Conservation (phyloP, 2,797 vertebrate species). For the Aratinga solstitialis region DNA sequence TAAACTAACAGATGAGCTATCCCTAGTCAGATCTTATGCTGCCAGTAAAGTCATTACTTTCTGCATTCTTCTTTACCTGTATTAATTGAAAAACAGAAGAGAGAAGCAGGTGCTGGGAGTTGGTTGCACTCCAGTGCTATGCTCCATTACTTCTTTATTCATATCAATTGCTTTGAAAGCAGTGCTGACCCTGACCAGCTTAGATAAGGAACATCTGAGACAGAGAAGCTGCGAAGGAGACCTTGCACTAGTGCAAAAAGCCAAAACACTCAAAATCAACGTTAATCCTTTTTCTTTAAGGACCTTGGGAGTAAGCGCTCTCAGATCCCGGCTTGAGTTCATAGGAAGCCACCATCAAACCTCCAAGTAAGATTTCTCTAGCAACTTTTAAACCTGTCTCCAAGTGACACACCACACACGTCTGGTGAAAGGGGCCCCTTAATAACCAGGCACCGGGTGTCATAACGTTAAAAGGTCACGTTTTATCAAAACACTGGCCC, state of each 20-base stretch:
- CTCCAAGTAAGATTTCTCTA: slow-evolving; percentile 46
- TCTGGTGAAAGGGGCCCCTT: slow-evolving; percentile 3
- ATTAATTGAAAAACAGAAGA: neutral
- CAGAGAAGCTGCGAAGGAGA: slow-evolving; percentile 32
- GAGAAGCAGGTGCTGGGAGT: neutral
- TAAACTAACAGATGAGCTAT: neutral
- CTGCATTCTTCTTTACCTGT: neutral
- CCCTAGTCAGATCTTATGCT: neutral
- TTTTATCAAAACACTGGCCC: slow-evolving; percentile 46
- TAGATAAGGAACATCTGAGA: slow-evolving; percentile 33
- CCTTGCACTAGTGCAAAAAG: neutral
- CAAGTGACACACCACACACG: neutral
- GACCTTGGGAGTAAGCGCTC: neutral
- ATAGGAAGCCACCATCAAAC: slow-evolving; percentile 17
- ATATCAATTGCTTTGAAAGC: slow-evolving; percentile 61
- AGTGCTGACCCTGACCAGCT: slow-evolving; percentile 12
- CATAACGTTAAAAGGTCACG: slow-evolving; percentile 48
- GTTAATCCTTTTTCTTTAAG: slow-evolving; percentile 31
- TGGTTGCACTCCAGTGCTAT: slow-evolving; percentile 7
- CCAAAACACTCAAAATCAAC: slow-evolving; percentile 49
- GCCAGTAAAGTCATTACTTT: neutral
- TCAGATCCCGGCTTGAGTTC: slow-evolving; percentile 13
- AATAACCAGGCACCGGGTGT: slow-evolving; percentile 31
- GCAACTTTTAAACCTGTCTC: neutral
- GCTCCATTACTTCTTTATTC: slow-evolving; percentile 54